Evolutionary conservation across 64 coral and sea anemone genomes (phyloP).

Genomic region (Montipora capricornis): DNA sequence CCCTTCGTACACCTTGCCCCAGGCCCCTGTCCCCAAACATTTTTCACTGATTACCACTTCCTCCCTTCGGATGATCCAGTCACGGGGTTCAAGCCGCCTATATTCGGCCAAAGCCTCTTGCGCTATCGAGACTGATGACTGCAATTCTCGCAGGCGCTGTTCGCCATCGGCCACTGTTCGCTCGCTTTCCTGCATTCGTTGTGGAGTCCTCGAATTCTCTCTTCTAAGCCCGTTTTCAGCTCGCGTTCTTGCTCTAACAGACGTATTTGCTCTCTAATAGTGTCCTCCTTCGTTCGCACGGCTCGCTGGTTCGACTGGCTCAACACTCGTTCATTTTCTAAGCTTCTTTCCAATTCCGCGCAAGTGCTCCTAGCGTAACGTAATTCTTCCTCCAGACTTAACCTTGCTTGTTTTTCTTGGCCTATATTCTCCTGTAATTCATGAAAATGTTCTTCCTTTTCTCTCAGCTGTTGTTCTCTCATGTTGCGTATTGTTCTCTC

Average conservation of each 20-base stretch:
- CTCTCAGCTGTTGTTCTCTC: conserved; percentile 75
- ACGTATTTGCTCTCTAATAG: conserved; percentile 56
- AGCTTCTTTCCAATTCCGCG: conserved; percentile 68
- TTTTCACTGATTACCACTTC: conserved; percentile 75
- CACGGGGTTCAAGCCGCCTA: conserved; percentile 86
- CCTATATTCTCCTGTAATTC: conserved; percentile 50
- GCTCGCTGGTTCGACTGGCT: conserved; percentile 66
- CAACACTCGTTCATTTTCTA: conserved; percentile 83
- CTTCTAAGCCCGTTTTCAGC: conserved; percentile 61
- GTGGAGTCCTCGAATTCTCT: conserved; percentile 51
- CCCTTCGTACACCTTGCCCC: conserved; percentile 87
- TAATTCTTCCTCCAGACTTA: conserved; percentile 64
- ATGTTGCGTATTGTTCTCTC: conserved; percentile 60
- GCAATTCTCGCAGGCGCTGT: conserved; percentile 58
- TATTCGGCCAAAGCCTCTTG: conserved; percentile 86
- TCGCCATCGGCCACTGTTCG: conserved; percentile 54
- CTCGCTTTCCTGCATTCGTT: conserved; percentile 66
- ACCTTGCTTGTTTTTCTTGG: conserved; percentile 55
- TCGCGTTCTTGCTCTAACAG: conserved; percentile 75
- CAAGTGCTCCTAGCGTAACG: conserved; percentile 56
- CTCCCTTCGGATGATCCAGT: conserved; percentile 91
- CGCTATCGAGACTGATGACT: conserved; percentile 59
- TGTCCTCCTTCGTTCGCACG: conserved; percentile 55
- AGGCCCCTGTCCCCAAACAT: conserved; percentile 78
- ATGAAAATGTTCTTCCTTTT: conserved; percentile 66